These are phyloP conservation scores for Pan troglodytes DNA, from an alignment of 2,113 vertebrate species.

Conservation along the genomic window DNA sequence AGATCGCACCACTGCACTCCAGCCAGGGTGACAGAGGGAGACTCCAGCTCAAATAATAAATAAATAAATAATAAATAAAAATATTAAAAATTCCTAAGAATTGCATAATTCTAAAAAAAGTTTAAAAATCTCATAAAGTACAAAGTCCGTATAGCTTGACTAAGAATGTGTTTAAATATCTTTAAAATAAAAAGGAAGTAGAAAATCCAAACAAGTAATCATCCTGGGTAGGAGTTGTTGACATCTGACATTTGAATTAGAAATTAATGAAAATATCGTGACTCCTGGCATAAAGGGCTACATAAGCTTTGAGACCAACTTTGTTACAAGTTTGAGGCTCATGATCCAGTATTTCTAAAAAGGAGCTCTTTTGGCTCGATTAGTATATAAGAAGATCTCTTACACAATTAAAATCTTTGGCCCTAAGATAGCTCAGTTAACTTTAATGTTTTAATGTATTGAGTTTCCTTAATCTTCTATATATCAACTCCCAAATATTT, in stretches of 20 bases:
- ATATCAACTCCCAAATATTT: background rate
- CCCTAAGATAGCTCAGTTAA: background rate
- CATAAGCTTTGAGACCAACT: background rate
- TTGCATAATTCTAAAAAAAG: background rate
- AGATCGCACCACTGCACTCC: too few relatives aligned
- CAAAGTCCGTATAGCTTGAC: background rate
- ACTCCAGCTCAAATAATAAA: too few relatives aligned
- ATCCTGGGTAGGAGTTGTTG: background rate
- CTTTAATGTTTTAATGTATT: too few relatives aligned
- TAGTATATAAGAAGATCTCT: background rate
- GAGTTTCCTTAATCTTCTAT: background rate
- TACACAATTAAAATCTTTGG: background rate
- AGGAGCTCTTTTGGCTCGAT: background rate
- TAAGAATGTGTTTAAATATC: background rate
- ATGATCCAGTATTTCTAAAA: background rate
- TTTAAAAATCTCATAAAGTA: background rate
- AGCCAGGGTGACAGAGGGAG: too few relatives aligned
- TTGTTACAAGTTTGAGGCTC: accelerated
- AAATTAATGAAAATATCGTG: accelerated
- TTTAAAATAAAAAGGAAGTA: background rate
- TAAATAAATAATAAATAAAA: too few relatives aligned
- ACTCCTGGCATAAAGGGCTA: background rate
- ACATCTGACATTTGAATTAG: background rate
- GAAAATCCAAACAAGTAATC: too few relatives aligned
- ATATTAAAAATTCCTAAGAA: background rate